Evolutionary conservation across 2,797 vertebrate species (phyloP), one percentile per base, ranked within the genome.

Genomic region (Melanotaenia maccullochi): DNA sequence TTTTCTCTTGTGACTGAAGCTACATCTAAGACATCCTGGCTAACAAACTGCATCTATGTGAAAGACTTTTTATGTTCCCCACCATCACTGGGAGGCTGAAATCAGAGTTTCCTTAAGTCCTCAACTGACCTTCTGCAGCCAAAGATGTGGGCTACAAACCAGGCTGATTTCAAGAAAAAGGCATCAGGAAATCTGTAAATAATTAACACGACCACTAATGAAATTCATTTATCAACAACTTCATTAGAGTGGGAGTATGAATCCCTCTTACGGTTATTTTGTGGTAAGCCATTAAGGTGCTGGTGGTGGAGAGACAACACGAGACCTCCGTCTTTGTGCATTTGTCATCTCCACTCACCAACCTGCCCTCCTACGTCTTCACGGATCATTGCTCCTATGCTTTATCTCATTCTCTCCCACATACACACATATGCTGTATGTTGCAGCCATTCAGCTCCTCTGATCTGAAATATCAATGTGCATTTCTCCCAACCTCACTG

Each of bases 1-100:
- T 56, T 59, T 65, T 71, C 78, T 68, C 65, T 73, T 76, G 28
- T 73, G 78, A 82, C 68, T 82, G 83, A 75, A 87, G 60, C 52
- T 3, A 61, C 76, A 81, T 82, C 89, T 85, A 87, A 84, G 81
- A 81, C 87, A 85, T 90, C 76, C 81, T 63, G 65, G 44, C 64
- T 85, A 75, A 90, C 84, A 83, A 86, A 92, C 85, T 73, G 65
- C 54, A 70, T 73, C 82, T 58, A 86, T 77, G 68, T 80, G 55
- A 66, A 61, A 75, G 74, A 35, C 1, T 59, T 65, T 79, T 60
- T 63, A 79, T 59, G 70, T 55, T 75, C 51, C 79, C 71, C 47
- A 71, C 58, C 49, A 16, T 69, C 52, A 71, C 35, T 0, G 20
- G 61, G 47, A 58, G 62, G 52, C 58, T 32, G 22, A 49, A 78